Evolutionary conservation across 2,888 invertebrate genomes (phyloP), one percentile per base, ranked within the genome.

Genomic region (Sarcophaga variegata): DNA sequence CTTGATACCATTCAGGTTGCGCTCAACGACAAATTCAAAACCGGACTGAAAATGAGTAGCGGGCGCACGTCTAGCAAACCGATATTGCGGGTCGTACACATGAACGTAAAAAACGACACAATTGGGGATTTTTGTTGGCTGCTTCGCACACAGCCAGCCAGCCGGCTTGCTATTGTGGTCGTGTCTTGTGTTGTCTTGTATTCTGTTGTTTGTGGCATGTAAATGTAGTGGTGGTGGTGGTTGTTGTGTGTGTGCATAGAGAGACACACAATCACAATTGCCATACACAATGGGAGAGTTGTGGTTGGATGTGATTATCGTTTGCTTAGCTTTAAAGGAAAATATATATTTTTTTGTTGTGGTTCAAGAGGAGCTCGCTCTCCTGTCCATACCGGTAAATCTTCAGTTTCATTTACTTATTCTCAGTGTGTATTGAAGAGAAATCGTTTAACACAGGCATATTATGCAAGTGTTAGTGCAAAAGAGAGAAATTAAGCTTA

Each of bases 1-100:
- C 12, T n/a, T 82, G 37, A 77, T 77, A 71, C 76, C 45, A 86
- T 75, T 27, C 66, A 81, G 88, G 88, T 87, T 89, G 88, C 89
- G 90, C 89, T 90, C 89, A 88, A 83, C 90, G 88, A 90, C 90
- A 90, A 90, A 90, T 90, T 90, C 88, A 91, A 91, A 92, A 92
- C 92, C 92, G 92, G 92, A 91, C 92, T 91, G 90, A 89, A 88
- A 88, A 86, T 89, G 89, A 89, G 89, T 89, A 89, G 89, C 88
- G 90, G 89, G 88, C 88, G 88, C 82, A 88, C 79, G 80, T 81
- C 72, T 78, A 86, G 77, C 62, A 86, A 87, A 87, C 88, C 88
- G 85, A 83, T 37, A 37, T 77, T 75, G 82, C 77, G 83, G 79
- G 74, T 82, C 80, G 87, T 78, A 84, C 81, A 84, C 81, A 84